These are phyloP conservation scores for Glaucomys volans DNA, from an alignment of 2,113 vertebrate species.

Conservation along the genomic window DNA sequence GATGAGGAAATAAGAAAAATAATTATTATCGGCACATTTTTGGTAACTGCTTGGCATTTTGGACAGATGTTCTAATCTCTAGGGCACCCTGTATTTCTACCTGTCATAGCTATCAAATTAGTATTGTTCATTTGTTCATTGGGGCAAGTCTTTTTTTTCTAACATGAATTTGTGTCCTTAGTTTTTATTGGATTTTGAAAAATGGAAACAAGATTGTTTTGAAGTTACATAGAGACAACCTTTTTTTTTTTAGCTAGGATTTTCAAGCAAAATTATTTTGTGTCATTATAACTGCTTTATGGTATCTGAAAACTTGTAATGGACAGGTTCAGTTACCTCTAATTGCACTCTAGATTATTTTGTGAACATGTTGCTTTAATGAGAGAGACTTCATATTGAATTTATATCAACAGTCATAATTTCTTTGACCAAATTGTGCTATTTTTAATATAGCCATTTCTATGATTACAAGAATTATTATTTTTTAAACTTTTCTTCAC, in stretches of 20 bases:
- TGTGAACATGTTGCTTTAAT: conserved; percentile 1
- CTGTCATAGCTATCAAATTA: conserved; percentile 1
- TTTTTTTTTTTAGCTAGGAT: conserved; percentile 50
- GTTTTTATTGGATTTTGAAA: background rate
- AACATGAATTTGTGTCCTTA: conserved; percentile 34
- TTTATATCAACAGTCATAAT: background rate
- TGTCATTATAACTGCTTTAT: conserved; percentile 30
- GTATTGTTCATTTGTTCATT: background rate
- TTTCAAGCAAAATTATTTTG: conserved; percentile 44
- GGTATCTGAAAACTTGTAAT: conserved; percentile 30
- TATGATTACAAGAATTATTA: background rate
- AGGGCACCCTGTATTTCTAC: background rate
- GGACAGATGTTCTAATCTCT: background rate
- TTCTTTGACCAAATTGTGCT: background rate
- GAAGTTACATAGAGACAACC: background rate
- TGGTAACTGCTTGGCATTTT: conserved; percentile 50
- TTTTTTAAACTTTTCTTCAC: background rate
- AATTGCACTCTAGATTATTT: background rate
- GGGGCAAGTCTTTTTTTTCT: background rate
- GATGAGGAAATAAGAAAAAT: conserved; percentile 67
- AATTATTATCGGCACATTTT: conserved; percentile 67
- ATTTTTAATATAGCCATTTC: conserved; percentile 10
- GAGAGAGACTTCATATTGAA: background rate
- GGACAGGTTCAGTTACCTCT: background rate
- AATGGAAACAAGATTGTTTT: conserved; percentile 40